These are phyloP conservation scores for Heteromormyrus szaboi DNA, from an alignment of 2,797 vertebrate genomes.

Conservation along the genomic window DNA sequence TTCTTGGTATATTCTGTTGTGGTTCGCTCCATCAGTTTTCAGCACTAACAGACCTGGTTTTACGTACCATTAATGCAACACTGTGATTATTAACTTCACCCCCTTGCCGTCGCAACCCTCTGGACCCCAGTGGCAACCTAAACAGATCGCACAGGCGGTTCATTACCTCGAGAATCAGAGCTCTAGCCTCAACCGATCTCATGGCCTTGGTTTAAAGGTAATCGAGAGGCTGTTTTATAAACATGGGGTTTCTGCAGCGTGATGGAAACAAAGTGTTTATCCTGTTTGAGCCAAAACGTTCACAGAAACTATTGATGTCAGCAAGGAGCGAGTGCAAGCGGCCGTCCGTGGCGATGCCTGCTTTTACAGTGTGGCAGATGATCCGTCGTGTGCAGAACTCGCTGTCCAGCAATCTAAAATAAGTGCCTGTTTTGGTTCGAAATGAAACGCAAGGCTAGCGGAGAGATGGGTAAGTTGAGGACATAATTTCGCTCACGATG, in stretches of 20 bases:
- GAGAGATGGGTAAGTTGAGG: neutral
- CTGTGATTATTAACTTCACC: neutral
- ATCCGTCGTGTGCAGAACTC: neutral
- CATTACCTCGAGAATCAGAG: neutral
- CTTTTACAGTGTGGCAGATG: neutral
- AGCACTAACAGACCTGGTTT: neutral
- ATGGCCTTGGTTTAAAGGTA: neutral
- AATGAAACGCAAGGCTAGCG: neutral
- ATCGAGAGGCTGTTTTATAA: constrained; percentile 7
- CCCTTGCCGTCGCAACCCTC: neutral
- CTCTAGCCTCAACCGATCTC: neutral
- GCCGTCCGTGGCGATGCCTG: neutral
- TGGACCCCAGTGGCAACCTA: neutral
- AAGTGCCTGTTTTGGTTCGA: neutral
- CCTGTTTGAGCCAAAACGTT: neutral
- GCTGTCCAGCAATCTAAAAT: neutral
- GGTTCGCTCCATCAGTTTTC: too few relatives aligned
- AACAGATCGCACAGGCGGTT: neutral
- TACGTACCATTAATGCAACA: neutral
- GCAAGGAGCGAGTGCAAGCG: neutral
- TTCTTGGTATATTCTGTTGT: neutral
- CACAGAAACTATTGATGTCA: constrained; percentile 7
- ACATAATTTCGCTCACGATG: neutral
- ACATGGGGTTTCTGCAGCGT: constrained; percentile 7
- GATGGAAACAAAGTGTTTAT: constrained; percentile 18